These are phyloP conservation scores for Deilephila elpenor DNA, from an alignment of 2,888 invertebrate species.

Conservation along the genomic window DNA sequence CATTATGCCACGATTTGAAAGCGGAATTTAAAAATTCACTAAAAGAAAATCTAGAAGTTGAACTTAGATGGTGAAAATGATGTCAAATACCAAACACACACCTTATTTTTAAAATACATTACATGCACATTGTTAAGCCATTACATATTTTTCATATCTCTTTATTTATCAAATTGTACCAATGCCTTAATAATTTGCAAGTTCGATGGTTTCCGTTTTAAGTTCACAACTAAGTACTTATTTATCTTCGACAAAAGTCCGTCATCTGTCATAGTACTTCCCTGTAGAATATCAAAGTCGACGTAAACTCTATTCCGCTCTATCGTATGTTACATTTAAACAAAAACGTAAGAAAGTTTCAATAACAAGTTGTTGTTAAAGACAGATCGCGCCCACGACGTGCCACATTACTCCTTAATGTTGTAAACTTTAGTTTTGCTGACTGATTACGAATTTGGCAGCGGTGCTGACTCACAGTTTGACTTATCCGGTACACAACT, in stretches of 20 bases:
- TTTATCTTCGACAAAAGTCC: neutral
- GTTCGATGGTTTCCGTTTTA: neutral
- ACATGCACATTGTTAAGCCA: too few relatives aligned
- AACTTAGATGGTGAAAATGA: too few relatives aligned
- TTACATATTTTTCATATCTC: too few relatives aligned
- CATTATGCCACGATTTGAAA: too few relatives aligned
- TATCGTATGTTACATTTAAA: neutral
- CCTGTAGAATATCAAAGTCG: neutral
- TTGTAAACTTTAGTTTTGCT: neutral
- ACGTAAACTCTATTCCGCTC: conserved; percentile 13
- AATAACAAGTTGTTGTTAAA: conserved; percentile 9
- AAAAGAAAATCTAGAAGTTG: too few relatives aligned
- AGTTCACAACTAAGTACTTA: neutral
- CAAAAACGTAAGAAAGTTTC: conserved; percentile 8
- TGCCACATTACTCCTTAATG: conserved; percentile 2
- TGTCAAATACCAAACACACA: too few relatives aligned
- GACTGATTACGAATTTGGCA: conserved; percentile 4
- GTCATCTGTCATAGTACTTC: neutral
- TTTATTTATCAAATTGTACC: too few relatives aligned
- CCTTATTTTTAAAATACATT: too few relatives aligned
- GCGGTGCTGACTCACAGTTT: neutral
- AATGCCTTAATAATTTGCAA: too few relatives aligned
- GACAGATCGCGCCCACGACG: conserved; percentile 8
- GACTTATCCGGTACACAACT: neutral
- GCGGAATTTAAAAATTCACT: too few relatives aligned